Evolutionary conservation across 2,888 invertebrate genomes (phyloP), one percentile per base, ranked within the genome.

Genomic region (Sinhomidia bicolor): DNA sequence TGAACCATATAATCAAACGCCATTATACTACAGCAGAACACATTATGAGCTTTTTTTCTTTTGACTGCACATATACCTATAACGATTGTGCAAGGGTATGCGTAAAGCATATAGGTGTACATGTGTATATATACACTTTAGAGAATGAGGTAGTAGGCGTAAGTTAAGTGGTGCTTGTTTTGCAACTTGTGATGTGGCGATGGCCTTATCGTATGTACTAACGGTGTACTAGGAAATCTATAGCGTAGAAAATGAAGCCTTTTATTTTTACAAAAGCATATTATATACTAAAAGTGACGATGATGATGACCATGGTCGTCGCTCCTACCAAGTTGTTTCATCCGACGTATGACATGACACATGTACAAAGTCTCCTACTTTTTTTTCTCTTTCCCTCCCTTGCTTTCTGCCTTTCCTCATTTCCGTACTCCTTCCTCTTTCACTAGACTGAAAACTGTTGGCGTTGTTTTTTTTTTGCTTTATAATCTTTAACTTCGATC

Each of bases 271-370:
- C 20, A 57, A 29, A 26, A 26, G 2, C 62, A 9, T 26, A 29
- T 62, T 7, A 29, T 62, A 7, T 65, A 12, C 65, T 26, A 32
- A n/a, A 32, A 23, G 23, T 23, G 7, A 60, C 23, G 10, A 60
- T 32, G 32, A 62, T 32, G 62, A 62, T 32, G 32, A 32, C 32
- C 62, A 62, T 12, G 32, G 62, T 32, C 62, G 32, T 29, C 14
- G 29, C 62, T 32, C n/a, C 17, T n/a, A 32, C 29, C 12, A 62
- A 62, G 62, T n/a, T 3, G 32, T 62, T 62, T 7, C n/a, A 62
- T 62, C 26, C 60, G 60, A 60, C 62, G 62, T 62, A 82, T 82
- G 83, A 68, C 26, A 76, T 84, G 84, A 84, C 83, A 83, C 74
- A 83, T 74, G 84, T 60, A 76, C 54, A 84, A 71, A 68, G 54